Evolutionary conservation across 2,113 vertebrate genomes (phyloP).

Genomic region (Oryzias curvinotus): DNA sequence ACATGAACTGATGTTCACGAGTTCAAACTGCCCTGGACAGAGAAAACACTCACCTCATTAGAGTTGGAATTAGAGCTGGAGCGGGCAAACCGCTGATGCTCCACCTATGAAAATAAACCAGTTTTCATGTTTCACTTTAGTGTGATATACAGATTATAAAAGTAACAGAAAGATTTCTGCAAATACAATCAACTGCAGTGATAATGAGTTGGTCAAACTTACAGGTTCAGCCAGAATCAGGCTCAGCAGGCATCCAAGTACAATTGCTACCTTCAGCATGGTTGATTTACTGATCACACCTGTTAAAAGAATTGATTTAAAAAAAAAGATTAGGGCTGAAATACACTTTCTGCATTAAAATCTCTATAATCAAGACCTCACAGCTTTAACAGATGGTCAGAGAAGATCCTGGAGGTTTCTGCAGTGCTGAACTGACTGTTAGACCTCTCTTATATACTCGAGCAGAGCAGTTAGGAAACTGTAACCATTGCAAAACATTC

Average conservation of each 20-base stretch:
- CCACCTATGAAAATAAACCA: background rate
- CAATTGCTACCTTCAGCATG: slow-evolving; percentile 47
- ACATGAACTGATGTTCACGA: background rate
- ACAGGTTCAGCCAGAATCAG: slow-evolving; percentile 16
- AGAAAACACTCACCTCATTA: slow-evolving; percentile 3
- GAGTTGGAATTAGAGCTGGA: slow-evolving; percentile 1
- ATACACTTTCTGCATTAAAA: too few species aligned
- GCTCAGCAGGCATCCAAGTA: slow-evolving; percentile 43
- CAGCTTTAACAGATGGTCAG: background rate
- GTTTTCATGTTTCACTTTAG: background rate
- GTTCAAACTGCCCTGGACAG: background rate
- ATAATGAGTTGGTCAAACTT: background rate
- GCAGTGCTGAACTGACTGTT: background rate
- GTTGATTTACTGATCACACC: background rate
- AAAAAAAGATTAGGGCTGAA: too few species aligned
- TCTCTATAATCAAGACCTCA: background rate
- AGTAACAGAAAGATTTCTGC: too few species aligned
- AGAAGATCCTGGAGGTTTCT: background rate
- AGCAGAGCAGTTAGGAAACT: background rate
- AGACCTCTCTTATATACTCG: background rate
- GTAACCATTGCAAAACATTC: background rate
- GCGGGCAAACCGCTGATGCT: background rate
- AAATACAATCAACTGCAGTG: too few species aligned
- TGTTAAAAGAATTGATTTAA: background rate
- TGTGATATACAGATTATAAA: background rate